phyloP scores from a whole-genome alignment of 2,113 vertebrate genomes.

The Muntiacus muntjak region DNA sequence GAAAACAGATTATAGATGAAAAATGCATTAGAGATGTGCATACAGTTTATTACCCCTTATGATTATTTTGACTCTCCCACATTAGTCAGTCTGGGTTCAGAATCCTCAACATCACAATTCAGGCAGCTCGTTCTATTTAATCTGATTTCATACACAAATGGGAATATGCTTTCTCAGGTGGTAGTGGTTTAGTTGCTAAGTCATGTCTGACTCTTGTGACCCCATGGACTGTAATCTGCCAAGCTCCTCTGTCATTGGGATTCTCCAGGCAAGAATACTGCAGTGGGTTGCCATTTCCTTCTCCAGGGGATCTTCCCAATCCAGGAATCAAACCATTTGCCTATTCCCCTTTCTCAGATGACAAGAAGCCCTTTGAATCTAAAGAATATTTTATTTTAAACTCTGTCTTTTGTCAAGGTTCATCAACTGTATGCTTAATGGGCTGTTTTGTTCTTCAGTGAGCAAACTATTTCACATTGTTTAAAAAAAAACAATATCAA shows the following conservation, averaged over 20 bases:
- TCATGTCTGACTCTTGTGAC: background rate
- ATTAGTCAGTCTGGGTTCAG: background rate
- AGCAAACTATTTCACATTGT: constrained; percentile 23
- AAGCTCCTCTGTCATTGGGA: background rate
- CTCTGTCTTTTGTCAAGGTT: background rate
- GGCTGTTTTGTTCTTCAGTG: background rate
- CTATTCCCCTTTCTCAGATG: background rate
- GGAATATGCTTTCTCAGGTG: background rate
- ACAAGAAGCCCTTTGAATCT: background rate
- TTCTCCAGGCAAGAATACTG: background rate
- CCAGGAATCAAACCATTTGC: background rate
- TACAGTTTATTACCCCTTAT: background rate
- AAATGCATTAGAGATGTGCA: background rate
- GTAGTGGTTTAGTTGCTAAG: background rate
- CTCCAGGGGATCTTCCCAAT: background rate
- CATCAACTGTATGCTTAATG: background rate
- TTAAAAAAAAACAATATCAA: background rate
- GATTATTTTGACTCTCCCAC: background rate
- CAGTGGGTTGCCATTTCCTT: background rate
- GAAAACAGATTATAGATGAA: background rate
- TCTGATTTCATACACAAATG: background rate
- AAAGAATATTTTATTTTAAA: constrained; percentile 11
- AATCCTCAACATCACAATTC: background rate
- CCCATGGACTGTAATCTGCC: background rate
- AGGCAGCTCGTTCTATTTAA: background rate